Percentiles rank a stretch among this genome's conserved stretches.
phyloP scores from a whole-genome alignment of 2,113 vertebrate genomes.

The Sphaerodactylus townsendi region DNA sequence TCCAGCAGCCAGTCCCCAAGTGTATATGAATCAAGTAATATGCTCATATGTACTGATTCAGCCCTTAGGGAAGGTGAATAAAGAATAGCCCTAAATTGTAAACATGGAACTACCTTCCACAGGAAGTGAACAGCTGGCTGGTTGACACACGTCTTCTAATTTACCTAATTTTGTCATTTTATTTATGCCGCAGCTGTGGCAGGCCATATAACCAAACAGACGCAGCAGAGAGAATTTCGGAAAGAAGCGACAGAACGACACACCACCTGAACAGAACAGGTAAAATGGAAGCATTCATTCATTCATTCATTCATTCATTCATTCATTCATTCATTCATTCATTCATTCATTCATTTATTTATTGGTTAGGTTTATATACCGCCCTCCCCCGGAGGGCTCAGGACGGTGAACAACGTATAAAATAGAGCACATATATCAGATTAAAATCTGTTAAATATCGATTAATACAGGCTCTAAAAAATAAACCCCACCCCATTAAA shows the following conservation, averaged over 20 bases:
- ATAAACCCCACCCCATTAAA: too few relatives aligned
- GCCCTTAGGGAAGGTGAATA: not conserved
- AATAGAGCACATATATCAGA: too few relatives aligned
- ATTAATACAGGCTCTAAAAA: too few relatives aligned
- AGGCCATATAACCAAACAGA: constrained; percentile 84
- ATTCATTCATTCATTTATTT: too few relatives aligned
- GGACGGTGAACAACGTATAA: too few relatives aligned
- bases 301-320: too few relatives aligned
- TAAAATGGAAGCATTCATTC: constrained; percentile 49
- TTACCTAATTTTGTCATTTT: not conserved
- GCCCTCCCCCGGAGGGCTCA: too few relatives aligned
- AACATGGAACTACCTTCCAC: not conserved
- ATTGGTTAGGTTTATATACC: too few relatives aligned
- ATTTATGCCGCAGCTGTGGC: constrained; percentile 85
- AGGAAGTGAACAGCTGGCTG: not conserved
- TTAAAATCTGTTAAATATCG: too few relatives aligned
- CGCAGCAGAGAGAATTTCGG: constrained; percentile 77
- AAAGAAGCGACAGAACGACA: constrained; percentile 69
- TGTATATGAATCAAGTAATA: not conserved
- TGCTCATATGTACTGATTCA: not conserved
- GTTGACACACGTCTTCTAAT: not conserved
- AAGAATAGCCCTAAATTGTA: not conserved
- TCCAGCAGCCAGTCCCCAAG: not conserved
- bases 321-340: too few relatives aligned
- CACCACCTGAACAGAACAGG: constrained; percentile 80